Evolutionary conservation across 2,797 vertebrate species (phyloP).

Genomic region (Nannoperca obscura): DNA sequence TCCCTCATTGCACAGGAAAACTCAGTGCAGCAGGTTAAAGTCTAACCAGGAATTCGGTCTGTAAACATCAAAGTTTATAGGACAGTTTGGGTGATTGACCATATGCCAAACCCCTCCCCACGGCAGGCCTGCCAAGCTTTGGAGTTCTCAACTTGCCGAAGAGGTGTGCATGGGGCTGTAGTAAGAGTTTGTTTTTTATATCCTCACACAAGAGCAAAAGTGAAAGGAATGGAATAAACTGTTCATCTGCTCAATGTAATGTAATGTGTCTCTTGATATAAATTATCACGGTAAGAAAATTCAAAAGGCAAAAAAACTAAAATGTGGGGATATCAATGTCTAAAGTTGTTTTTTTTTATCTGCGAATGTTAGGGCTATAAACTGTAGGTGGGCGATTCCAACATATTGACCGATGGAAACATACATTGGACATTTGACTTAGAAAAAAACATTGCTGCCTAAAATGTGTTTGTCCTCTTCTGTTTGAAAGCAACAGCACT

Average conservation of each 20-base stretch:
- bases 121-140: not conserved
- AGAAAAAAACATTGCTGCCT: too few species aligned
- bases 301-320: too few species aligned
- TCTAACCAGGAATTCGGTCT: not conserved
- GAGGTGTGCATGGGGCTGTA: not conserved
- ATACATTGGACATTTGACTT: too few species aligned
- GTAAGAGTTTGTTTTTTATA: not conserved
- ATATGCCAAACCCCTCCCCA: not conserved
- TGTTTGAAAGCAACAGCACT: slow-evolving; percentile 17
- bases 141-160: not conserved
- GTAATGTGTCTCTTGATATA: too few species aligned
- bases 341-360: too few species aligned
- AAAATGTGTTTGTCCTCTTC: not conserved
- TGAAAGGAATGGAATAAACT: not conserved
- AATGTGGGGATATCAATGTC: too few species aligned
- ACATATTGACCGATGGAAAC: too few species aligned
- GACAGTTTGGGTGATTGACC: not conserved
- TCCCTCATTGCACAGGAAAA: too few species aligned
- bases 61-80: slow-evolving; percentile 8
- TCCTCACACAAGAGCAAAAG: not conserved
- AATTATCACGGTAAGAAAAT: too few species aligned
- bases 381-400: too few species aligned
- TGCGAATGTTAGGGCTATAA: too few species aligned
- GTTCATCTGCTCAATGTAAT: not conserved
- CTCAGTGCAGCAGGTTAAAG: not conserved